Percentiles rank a stretch among this genome's conserved stretches.
Evolutionary conservation across 2,888 invertebrate species (phyloP).

Genomic region (Ophion ventricosus): DNA sequence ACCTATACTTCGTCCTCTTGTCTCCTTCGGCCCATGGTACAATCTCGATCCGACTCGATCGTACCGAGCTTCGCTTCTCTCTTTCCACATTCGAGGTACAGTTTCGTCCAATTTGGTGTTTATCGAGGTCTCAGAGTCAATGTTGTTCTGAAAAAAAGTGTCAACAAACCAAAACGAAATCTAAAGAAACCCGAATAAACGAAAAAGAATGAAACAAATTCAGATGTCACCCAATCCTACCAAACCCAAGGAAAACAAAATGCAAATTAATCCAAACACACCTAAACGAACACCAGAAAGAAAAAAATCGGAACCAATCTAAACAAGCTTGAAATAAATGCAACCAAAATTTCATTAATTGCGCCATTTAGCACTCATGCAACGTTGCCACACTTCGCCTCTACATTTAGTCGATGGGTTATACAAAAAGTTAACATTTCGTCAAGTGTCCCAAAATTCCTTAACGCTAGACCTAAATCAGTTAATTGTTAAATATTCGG

Average conservation of each 20-base stretch:
- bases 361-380: too few species aligned
- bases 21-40: background rate
- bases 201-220: background rate
- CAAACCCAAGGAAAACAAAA: background rate
- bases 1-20: conserved; percentile 28
- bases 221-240: background rate
- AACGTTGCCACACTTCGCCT: too few species aligned
- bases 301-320: too few species aligned
- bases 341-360: too few species aligned
- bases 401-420: too few species aligned
- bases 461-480: too few species aligned
- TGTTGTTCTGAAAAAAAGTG: background rate
- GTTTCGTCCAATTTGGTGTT: too few species aligned
- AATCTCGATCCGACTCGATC: background rate
- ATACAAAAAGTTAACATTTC: too few species aligned
- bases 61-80: background rate
- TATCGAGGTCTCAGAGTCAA: background rate
- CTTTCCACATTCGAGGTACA: background rate
- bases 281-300: too few species aligned
- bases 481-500: too few species aligned
- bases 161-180: background rate
- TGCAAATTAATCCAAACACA: background rate
- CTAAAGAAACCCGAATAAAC: background rate
- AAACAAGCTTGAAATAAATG: too few species aligned
- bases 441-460: too few species aligned